Evolutionary conservation across 1,140 invertebrate species (phyloP).

Genomic region (Episyrphus balteatus): DNA sequence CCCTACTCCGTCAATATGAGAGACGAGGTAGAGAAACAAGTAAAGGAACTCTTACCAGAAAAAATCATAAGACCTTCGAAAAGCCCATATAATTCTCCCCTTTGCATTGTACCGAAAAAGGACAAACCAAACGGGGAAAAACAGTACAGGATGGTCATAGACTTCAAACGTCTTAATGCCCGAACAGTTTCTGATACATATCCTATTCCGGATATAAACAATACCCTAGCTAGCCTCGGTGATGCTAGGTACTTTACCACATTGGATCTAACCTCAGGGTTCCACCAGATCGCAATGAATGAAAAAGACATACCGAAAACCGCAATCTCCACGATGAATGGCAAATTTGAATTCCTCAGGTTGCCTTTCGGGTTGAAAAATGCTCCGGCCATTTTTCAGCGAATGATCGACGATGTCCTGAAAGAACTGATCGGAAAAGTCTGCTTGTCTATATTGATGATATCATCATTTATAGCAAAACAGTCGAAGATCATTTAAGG

Average conservation of each 20-base stretch:
- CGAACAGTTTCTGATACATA: slow-evolving; percentile 37
- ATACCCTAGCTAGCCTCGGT: slow-evolving; percentile 32
- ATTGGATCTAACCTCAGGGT: slow-evolving; percentile 38
- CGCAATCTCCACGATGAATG: slow-evolving; percentile 30
- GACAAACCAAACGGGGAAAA: too few relatives aligned
- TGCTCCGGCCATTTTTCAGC: too few relatives aligned
- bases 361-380: slow-evolving; percentile 35
- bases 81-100: slow-evolving; percentile 3
- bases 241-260: slow-evolving; percentile 30
- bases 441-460: too few relatives aligned
- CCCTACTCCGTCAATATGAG: slow-evolving; percentile 1
- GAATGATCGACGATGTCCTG: too few relatives aligned
- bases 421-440: too few relatives aligned
- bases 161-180: slow-evolving; percentile 33
- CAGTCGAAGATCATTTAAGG: too few relatives aligned
- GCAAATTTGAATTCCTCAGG: slow-evolving; percentile 29
- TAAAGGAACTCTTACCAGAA: background rate
- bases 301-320: slow-evolving; percentile 31
- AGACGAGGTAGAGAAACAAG: background rate
- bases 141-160: slow-evolving; percentile 26
- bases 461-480: too few relatives aligned
- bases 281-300: slow-evolving; percentile 38
- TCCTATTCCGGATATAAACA: slow-evolving; percentile 40
- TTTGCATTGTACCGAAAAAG: slow-evolving; percentile 2
- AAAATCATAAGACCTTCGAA: slow-evolving; percentile 1